Evolutionary conservation across 2,797 vertebrate species (phyloP).

Genomic region (Sebastes variabilis): DNA sequence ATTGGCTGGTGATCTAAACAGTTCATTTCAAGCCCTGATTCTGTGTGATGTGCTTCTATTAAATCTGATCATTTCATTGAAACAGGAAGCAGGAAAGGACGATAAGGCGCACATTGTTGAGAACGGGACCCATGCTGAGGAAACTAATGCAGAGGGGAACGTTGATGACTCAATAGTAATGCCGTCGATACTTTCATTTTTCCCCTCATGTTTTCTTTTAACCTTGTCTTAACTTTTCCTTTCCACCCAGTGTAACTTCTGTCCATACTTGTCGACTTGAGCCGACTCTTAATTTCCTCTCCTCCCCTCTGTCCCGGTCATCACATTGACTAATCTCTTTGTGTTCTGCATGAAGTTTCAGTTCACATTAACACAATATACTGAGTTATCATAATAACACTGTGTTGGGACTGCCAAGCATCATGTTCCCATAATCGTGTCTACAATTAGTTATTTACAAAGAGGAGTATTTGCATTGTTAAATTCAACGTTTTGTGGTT

Average conservation of each 20-base stretch:
- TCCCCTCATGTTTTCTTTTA: slow-evolving; percentile 47
- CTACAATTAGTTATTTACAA: background rate
- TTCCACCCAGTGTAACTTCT: slow-evolving; percentile 17
- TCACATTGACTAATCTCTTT: slow-evolving; percentile 34
- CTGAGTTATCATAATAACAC: background rate
- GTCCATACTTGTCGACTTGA: slow-evolving; percentile 2
- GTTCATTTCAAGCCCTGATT: background rate
- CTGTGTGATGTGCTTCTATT: background rate
- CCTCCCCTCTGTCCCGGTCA: background rate
- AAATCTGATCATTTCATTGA: slow-evolving; percentile 58
- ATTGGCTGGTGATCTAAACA: background rate
- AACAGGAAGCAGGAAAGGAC: slow-evolving; percentile 76
- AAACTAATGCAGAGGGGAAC: slow-evolving; percentile 54
- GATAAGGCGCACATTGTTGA: slow-evolving; percentile 70
- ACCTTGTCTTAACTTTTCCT: slow-evolving; percentile 14
- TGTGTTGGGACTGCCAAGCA: background rate
- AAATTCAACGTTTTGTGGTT: background rate
- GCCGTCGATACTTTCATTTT: slow-evolving; percentile 13
- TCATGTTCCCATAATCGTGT: background rate
- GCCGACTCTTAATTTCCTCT: slow-evolving; percentile 20
- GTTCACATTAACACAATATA: slow-evolving; percentile 15
- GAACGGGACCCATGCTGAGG: slow-evolving; percentile 77
- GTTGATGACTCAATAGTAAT: slow-evolving; percentile 77
- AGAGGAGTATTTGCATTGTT: background rate
- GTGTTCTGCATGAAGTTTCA: slow-evolving; percentile 43